Evolutionary conservation across 2,797 vertebrate species (phyloP), one percentile per base, ranked within the genome.

Genomic region (Oryzias dopingdopingensis): DNA sequence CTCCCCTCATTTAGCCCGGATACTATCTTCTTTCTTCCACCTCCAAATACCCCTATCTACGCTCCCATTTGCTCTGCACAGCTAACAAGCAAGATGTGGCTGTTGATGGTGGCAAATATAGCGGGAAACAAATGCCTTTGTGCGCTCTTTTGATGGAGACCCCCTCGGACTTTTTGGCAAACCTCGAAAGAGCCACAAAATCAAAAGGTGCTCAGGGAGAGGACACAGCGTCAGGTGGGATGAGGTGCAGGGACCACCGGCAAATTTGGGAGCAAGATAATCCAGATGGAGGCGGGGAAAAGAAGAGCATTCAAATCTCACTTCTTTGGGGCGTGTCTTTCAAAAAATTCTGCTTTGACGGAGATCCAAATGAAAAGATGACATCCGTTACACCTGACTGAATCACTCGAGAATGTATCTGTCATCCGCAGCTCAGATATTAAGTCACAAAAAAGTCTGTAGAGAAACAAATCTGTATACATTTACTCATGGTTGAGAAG

Each of bases 1-100:
- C 90, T 88, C 89, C 92, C 92, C 91, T 92, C 91, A 92, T 92
- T 92, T 92, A 86, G 82, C 62, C 43, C n/a, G 87, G 91, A 91
- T 92, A 89, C 76, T 80, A 91, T 91, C 89, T 85, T 81, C 83
- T 90, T 90, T 90, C 84, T 91, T 89, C 88, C 82, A 82, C 88
- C 85, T 87, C 79, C 86, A 90, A 87, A 90, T 84, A 90, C 92
- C 91, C 90, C 80, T 85, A 92, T 91, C 81, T 80, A 63, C 79
- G 76, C 72, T 49, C 62, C 77, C 80, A 81, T 77, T 84, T 60
- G 82, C 88, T 82, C 72, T 72, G 81, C 87, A 80, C 81, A 70
- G 82, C 83, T 78, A 86, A 87, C 85, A 85, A 88, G 82, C 67
- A 48, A 90, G 84, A 91, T 88, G 88, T 86, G 87, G 76, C 87